Evolutionary conservation across 2,888 invertebrate genomes (phyloP).

Genomic region (Eupeodes luniger): DNA sequence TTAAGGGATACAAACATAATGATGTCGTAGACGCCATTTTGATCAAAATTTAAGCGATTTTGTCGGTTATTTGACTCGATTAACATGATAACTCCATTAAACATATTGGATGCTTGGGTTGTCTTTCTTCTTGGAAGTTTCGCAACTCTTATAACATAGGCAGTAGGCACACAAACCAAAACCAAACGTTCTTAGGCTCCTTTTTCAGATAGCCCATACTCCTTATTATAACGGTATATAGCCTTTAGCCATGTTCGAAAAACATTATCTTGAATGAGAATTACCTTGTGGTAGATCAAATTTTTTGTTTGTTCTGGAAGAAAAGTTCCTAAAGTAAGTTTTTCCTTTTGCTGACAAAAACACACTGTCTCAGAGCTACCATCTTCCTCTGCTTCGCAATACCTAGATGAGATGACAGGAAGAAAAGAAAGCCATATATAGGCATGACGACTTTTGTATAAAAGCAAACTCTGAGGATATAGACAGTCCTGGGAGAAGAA

Average conservation of each 20-base stretch:
- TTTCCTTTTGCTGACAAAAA: slow-evolving; percentile 11
- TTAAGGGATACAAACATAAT: slow-evolving; percentile 8
- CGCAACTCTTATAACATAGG: not conserved
- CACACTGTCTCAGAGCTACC: not conserved
- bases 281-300: slow-evolving; percentile 64
- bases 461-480: slow-evolving; percentile 1
- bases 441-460: not conserved
- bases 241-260: slow-evolving; percentile 55
- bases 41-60: slow-evolving; percentile 36
- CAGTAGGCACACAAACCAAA: slow-evolving; percentile 17
- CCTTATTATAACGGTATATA: not conserved
- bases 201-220: not conserved
- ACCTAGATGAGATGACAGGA: slow-evolving; percentile 7
- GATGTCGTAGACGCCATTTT: slow-evolving; percentile 35
- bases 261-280: slow-evolving; percentile 72
- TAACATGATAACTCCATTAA: slow-evolving; percentile 72
- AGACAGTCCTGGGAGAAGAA: slow-evolving; percentile 22
- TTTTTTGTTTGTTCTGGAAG: slow-evolving; percentile 54
- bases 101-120: slow-evolving; percentile 15
- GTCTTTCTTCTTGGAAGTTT: not conserved
- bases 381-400: not conserved
- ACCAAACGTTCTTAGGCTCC: slow-evolving; percentile 17
- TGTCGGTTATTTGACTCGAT: slow-evolving; percentile 45
- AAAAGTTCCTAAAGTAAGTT: slow-evolving; percentile 59
- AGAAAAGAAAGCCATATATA: slow-evolving; percentile 10